These are phyloP conservation scores for Brachyptera risi DNA, from an alignment of 2,888 invertebrate genomes.

Conservation along the genomic window DNA sequence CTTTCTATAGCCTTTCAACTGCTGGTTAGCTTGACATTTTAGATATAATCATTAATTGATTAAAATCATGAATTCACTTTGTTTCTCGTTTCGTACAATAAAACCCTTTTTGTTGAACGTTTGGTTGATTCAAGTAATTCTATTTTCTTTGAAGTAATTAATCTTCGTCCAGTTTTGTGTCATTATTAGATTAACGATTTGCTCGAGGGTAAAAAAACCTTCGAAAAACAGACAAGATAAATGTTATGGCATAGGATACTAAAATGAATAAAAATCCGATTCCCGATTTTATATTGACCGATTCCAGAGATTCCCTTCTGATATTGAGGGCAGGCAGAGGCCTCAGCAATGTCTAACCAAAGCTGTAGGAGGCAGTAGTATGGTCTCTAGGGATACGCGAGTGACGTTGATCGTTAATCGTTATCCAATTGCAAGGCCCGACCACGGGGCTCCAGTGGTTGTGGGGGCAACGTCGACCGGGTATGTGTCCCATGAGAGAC, in stretches of 20 bases:
- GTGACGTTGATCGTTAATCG: conserved; percentile 12
- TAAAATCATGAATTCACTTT: too few relatives aligned
- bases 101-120: too few relatives aligned
- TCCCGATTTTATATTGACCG: not conserved
- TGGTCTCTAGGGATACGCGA: not conserved
- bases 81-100: too few relatives aligned
- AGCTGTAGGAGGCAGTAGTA: not conserved
- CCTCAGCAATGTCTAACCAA: not conserved
- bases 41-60: too few relatives aligned
- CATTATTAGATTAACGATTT: not conserved
- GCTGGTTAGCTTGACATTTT: too few relatives aligned
- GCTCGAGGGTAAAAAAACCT: too few relatives aligned
- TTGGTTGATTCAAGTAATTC: too few relatives aligned
- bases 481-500: too few relatives aligned
- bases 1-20: too few relatives aligned
- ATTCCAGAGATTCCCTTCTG: not conserved
- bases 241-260: not conserved
- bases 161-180: not conserved
- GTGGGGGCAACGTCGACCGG: too few relatives aligned
- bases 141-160: too few relatives aligned
- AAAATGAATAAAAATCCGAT: not conserved
- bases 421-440: not conserved
- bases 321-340: not conserved
- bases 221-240: not conserved
- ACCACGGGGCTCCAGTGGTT: not conserved